Percentiles rank a stretch among this genome's conserved stretches.
phyloP scores from a whole-genome alignment of 2,888 invertebrate species.

The Eilema depressum region DNA sequence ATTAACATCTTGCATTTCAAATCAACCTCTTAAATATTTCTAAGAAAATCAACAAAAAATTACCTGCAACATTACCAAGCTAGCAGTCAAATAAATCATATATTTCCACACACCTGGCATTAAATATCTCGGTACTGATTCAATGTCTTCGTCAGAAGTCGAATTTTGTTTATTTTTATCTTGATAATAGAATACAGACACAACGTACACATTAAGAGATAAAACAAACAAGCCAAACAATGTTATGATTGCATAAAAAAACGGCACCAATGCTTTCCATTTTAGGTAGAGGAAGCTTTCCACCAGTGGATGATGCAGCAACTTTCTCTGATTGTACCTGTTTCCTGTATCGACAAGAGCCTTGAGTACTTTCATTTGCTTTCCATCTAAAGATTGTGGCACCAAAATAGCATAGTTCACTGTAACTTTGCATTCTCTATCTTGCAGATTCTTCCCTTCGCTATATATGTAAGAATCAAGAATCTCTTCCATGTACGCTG shows the following conservation, averaged over 20 bases:
- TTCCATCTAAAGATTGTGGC: slow-evolving; percentile 58
- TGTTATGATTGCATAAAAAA: slow-evolving; percentile 77
- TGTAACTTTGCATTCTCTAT: slow-evolving; percentile 65
- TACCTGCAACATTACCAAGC: slow-evolving; percentile 27
- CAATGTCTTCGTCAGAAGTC: not conserved
- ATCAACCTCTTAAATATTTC: not conserved
- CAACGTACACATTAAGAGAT: slow-evolving; percentile 72
- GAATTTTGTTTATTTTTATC: slow-evolving; percentile 20
- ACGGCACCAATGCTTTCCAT: slow-evolving; percentile 79
- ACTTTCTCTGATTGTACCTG: slow-evolving; percentile 67
- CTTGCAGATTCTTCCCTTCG: slow-evolving; percentile 63
- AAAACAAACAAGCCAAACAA: slow-evolving; percentile 75
- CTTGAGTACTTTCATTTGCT: slow-evolving; percentile 80
- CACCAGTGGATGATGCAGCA: slow-evolving; percentile 82
- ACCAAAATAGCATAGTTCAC: slow-evolving; percentile 75
- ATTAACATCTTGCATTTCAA: no score
- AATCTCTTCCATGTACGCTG: slow-evolving; percentile 75
- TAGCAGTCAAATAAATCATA: slow-evolving; percentile 19
- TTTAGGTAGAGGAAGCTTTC: slow-evolving; percentile 84
- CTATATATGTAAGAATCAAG: slow-evolving; percentile 77
- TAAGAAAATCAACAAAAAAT: not conserved
- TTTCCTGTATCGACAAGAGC: slow-evolving; percentile 78
- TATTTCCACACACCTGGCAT: slow-evolving; percentile 21
- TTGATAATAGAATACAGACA: slow-evolving; percentile 43
- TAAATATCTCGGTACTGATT: slow-evolving; percentile 7